Percentiles rank a stretch among this genome's conserved stretches.
These are phyloP conservation scores for Meloidogyne chitwoodi DNA, from an alignment of 1,140 invertebrate genomes.

Conservation along the genomic window DNA sequence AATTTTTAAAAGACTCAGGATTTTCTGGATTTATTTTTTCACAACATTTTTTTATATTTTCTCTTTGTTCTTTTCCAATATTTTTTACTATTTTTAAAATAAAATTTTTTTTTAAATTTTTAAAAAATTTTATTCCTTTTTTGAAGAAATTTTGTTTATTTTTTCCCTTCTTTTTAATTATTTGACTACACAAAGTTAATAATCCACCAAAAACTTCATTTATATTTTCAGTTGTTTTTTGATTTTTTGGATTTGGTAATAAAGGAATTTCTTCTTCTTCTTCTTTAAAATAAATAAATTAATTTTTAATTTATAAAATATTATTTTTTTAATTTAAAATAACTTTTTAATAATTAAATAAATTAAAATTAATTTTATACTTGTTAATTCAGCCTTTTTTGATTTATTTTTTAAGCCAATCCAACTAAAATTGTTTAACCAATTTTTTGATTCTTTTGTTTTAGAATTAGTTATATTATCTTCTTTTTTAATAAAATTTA, in stretches of 20 bases:
- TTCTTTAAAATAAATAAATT: too few relatives aligned
- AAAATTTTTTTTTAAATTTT: background rate
- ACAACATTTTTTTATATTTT: background rate
- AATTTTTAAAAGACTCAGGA: background rate
- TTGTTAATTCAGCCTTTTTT: background rate
- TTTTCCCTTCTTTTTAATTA: background rate
- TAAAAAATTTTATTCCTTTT: background rate
- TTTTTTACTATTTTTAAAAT: background rate
- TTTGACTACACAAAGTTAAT: background rate
- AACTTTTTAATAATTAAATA: too few relatives aligned
- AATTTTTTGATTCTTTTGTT: background rate
- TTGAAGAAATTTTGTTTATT: background rate
- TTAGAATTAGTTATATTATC: background rate
- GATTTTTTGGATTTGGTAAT: background rate
- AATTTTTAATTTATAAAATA: too few relatives aligned
- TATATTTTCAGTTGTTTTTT: background rate
- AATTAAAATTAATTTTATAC: too few relatives aligned
- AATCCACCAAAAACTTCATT: background rate
- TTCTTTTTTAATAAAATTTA: too few relatives aligned
- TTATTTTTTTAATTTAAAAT: too few relatives aligned
- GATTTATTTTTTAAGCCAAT: background rate
- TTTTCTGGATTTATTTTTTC: background rate
- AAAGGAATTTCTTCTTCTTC: background rate
- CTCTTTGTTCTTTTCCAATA: background rate
- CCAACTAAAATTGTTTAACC: background rate